Evolutionary conservation across 2,113 vertebrate genomes (phyloP).

Genomic region (Origma solitaria): DNA sequence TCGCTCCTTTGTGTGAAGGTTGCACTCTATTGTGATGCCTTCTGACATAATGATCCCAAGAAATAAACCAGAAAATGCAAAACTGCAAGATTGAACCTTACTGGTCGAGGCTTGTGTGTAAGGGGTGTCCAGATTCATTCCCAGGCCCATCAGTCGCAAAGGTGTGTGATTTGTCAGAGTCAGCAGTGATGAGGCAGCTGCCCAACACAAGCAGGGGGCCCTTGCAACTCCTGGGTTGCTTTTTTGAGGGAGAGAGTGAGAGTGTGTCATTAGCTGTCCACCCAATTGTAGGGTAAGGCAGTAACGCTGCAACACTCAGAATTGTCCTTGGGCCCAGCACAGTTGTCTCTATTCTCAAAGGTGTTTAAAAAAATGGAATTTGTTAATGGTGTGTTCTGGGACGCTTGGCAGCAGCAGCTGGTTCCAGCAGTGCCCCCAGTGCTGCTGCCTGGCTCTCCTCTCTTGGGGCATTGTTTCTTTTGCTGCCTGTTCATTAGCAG

Average conservation of each 20-base stretch:
- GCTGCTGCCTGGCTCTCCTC: neutral
- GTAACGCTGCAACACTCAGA: neutral
- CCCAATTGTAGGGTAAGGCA: neutral
- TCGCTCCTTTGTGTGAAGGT: neutral
- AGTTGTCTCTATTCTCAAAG: neutral
- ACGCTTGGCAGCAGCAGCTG: neutral
- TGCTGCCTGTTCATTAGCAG: slow-evolving; percentile 2
- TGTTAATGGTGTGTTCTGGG: neutral
- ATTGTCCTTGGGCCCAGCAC: neutral
- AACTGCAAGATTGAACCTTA: fast-evolving
- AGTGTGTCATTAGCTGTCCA: neutral
- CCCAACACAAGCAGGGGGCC: neutral
- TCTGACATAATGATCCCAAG: neutral
- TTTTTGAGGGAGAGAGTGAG: neutral
- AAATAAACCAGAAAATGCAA: neutral
- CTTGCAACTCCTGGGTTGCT: neutral
- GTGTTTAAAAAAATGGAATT: neutral
- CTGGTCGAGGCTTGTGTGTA: fast-evolving
- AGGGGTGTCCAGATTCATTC: fast-evolving
- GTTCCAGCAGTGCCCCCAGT: neutral
- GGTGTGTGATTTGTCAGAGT: neutral
- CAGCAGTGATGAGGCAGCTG: neutral
- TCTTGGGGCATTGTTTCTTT: slow-evolving; percentile 46
- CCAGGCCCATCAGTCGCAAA: fast-evolving
- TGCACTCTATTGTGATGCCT: neutral